Percentiles rank a stretch among this genome's conserved stretches.
phyloP scores from a whole-genome alignment of 1,140 invertebrate species.

The Drosophila lowei region DNA sequence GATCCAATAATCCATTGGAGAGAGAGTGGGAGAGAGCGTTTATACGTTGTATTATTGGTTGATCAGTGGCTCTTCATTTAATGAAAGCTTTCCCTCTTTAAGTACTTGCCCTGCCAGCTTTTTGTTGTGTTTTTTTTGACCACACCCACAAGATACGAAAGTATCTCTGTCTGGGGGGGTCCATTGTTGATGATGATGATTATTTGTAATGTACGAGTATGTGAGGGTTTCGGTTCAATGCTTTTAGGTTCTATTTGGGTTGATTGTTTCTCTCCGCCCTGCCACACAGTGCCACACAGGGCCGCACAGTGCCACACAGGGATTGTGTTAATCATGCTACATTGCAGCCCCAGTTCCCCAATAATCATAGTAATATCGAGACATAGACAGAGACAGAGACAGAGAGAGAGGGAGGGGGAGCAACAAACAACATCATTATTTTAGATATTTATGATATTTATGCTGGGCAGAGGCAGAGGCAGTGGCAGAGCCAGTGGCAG shows the following conservation, averaged over 20 bases:
- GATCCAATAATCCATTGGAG: too few species aligned
- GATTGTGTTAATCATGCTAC: constrained; percentile 77
- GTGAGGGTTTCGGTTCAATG: constrained; percentile 51
- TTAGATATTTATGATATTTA: constrained; percentile 78
- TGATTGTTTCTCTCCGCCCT: constrained; percentile 30
- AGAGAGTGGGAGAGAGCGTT: too few species aligned
- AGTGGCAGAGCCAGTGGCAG: too few species aligned
- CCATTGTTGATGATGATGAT: constrained; percentile 74
- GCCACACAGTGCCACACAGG: too few species aligned
- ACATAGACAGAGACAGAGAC: constrained; percentile 1
- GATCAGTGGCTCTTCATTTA: background rate
- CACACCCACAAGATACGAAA: constrained; percentile 54
- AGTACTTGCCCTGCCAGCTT: constrained; percentile 24
- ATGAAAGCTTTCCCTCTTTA: constrained; percentile 29
- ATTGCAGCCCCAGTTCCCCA: constrained; percentile 65
- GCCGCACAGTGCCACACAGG: constrained; percentile 1
- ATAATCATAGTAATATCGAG: constrained; percentile 71
- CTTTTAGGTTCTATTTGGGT: constrained; percentile 55
- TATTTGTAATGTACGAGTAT: constrained; percentile 70
- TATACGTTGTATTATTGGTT: too few species aligned
- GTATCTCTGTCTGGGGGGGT: constrained; percentile 28
- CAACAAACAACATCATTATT: constrained; percentile 75
- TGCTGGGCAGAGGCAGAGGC: constrained; percentile 33
- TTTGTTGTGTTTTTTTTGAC: constrained; percentile 42
- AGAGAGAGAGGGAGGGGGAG: constrained; percentile 26